Percentiles rank a stretch among this genome's conserved stretches.
phyloP scores from a whole-genome alignment of 1,140 invertebrate genomes.

The Venturia canescens region DNA sequence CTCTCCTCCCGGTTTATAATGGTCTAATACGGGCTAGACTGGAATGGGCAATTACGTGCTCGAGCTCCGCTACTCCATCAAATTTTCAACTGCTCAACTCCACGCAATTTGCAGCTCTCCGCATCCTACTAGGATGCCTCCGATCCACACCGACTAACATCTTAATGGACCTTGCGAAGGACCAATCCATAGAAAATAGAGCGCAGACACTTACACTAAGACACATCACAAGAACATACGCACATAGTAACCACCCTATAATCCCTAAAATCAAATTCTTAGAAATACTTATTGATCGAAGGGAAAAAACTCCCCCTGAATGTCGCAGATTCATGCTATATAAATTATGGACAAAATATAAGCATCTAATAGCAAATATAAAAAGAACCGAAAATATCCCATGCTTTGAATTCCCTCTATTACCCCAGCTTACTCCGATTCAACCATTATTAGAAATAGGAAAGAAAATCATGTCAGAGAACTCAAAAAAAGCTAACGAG shows the following conservation, averaged over 20 bases:
- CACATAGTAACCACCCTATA: background rate
- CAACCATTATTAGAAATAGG: too few relatives aligned
- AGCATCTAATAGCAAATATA: too few relatives aligned
- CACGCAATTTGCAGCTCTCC: conserved; percentile 41
- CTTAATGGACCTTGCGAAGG: conserved; percentile 41
- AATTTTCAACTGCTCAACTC: conserved; percentile 30
- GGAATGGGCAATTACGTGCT: conserved; percentile 42
- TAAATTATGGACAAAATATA: too few relatives aligned
- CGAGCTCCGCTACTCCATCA: background rate
- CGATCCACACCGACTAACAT: too few relatives aligned
- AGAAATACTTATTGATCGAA: background rate
- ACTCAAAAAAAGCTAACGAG: too few relatives aligned
- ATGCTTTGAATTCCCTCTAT: too few relatives aligned
- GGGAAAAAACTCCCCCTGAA: background rate
- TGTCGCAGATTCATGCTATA: background rate
- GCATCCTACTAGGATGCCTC: conserved; percentile 37
- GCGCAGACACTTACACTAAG: conserved; percentile 21
- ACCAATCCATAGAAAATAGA: conserved; percentile 32
- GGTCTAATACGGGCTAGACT: conserved; percentile 47
- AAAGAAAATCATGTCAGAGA: too few relatives aligned
- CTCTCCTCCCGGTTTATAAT: conserved; percentile 44
- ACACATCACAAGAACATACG: background rate
- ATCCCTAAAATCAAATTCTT: too few relatives aligned
- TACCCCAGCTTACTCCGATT: too few relatives aligned
- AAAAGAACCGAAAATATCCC: too few relatives aligned